Conservation (phyloP, 1,140 invertebrate genomes). For the Plectrocnemia conspersa region DNA sequence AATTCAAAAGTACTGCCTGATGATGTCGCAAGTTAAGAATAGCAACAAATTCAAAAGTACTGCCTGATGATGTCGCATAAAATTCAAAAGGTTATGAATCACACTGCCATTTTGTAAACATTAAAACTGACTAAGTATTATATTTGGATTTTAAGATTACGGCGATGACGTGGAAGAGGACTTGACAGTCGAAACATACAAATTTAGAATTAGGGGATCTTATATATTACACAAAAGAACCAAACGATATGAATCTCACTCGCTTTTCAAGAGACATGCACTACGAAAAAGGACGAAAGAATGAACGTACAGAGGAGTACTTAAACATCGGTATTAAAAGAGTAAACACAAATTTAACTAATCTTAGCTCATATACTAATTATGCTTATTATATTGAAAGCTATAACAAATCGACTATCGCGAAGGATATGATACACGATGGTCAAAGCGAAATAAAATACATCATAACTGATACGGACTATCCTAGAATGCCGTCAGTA, state of each 20-base stretch:
- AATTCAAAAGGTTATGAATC: constrained; percentile 67
- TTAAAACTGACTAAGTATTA: constrained; percentile 41
- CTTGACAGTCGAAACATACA: constrained; percentile 23
- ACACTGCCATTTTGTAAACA: constrained; percentile 55
- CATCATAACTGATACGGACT: constrained; percentile 56
- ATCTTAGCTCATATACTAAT: constrained; percentile 58
- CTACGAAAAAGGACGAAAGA: constrained; percentile 53
- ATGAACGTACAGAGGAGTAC: constrained; percentile 42
- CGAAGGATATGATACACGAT: constrained; percentile 37
- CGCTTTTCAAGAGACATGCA: constrained; percentile 76
- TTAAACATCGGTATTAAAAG: background rate
- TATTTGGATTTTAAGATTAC: constrained; percentile 38
- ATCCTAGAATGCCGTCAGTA: constrained; percentile 55
- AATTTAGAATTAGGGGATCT: constrained; percentile 64
- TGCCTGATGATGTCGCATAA: constrained; percentile 53
- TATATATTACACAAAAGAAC: constrained; percentile 65
- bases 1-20: constrained; percentile 42
- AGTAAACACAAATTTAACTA: constrained; percentile 40
- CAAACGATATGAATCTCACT: constrained; percentile 62
- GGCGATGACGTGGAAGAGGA: constrained; percentile 52
- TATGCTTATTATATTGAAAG: constrained; percentile 68
- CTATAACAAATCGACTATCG: constrained; percentile 35
- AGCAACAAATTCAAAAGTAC: constrained; percentile 41
- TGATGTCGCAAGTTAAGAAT: constrained; percentile 55
- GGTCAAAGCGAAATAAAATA: constrained; percentile 54